Evolutionary conservation across 92 coral and sea anemone genomes (phyloP), one percentile per base, ranked within the genome.

Genomic region (Parazoanthus darwini): DNA sequence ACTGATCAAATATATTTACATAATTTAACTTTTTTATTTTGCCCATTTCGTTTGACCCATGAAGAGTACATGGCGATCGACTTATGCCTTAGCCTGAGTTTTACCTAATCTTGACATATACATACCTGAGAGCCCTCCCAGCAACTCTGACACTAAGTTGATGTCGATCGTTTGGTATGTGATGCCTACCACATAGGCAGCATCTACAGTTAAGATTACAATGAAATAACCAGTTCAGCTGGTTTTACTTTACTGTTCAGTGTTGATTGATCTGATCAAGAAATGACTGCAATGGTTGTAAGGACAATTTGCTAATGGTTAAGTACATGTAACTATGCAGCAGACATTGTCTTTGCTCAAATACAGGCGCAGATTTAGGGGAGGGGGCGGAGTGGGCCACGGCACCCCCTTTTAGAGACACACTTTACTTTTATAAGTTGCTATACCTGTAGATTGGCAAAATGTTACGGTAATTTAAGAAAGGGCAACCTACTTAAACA

Each of bases 91-190:
- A 35, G 23, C 14, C 16, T 51, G 50, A 46, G 65, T 56, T 56
- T 13, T 0, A 56, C 33, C 33, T 29, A 29, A 29, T 29, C 33
- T 29, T 1, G n/a, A 46, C 51, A 80, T 59, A 50, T 33, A 71
- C 89, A 39, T 89, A 96, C 99, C 99, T 89, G 94, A 94, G 74
- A 97, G 92, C 1, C 99, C 99, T 82, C 99, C 99, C 56, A 97
- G 98, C 56, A 97, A 90, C 36, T 97, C 98, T 7, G 99, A 86
- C 36, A 94, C 90, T 35, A 94, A 95, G 25, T 66, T 89, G 58
- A 75, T 72, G 78, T 94, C 96, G 11, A 97, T 91, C 35, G 94
- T 94, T 76, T 97, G 99, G 90, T 97, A 97, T 11, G 99, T 97
- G 43, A 94, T 94, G 79, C 98, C 96, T 81, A 97, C 90, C 54